Evolutionary conservation across 2,797 vertebrate genomes (phyloP).

Genomic region (Chelonia mydas): DNA sequence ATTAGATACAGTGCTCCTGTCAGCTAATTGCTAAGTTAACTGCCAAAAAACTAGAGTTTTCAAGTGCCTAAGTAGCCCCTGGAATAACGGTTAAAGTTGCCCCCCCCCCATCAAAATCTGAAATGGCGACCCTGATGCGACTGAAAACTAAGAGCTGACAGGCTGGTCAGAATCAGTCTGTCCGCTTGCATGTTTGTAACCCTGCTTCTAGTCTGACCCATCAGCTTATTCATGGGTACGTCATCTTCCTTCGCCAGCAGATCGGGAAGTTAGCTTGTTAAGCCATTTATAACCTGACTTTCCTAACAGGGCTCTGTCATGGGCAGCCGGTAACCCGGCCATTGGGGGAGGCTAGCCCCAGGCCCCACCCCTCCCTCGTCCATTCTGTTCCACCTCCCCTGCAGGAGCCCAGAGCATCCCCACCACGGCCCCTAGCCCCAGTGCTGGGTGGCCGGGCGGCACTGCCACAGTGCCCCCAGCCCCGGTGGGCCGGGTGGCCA

Average conservation of each 20-base stretch:
- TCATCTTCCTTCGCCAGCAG: background rate
- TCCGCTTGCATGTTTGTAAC: background rate
- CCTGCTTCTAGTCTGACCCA: background rate
- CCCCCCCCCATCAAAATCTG: too few relatives aligned
- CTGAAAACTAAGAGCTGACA: background rate
- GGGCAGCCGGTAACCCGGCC: background rate
- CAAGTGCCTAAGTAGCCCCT: too few relatives aligned
- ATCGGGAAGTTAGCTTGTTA: background rate
- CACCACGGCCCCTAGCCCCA: background rate
- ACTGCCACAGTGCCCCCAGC: too few relatives aligned
- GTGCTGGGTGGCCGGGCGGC: too few relatives aligned
- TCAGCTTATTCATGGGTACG: background rate
- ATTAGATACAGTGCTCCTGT: too few relatives aligned
- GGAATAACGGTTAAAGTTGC: too few relatives aligned
- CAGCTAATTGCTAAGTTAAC: too few relatives aligned
- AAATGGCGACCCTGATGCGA: too few relatives aligned
- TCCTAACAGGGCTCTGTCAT: background rate
- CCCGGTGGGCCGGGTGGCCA: too few relatives aligned
- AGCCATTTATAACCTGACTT: background rate
- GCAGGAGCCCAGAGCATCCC: background rate
- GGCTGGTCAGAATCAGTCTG: background rate
- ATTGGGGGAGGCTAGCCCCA: too few relatives aligned
- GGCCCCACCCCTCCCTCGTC: background rate
- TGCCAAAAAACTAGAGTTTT: too few relatives aligned
- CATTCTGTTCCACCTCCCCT: conserved; percentile 1